Evolutionary conservation across 2,888 invertebrate genomes (phyloP).

Genomic region (Galerucella pusilla): DNA sequence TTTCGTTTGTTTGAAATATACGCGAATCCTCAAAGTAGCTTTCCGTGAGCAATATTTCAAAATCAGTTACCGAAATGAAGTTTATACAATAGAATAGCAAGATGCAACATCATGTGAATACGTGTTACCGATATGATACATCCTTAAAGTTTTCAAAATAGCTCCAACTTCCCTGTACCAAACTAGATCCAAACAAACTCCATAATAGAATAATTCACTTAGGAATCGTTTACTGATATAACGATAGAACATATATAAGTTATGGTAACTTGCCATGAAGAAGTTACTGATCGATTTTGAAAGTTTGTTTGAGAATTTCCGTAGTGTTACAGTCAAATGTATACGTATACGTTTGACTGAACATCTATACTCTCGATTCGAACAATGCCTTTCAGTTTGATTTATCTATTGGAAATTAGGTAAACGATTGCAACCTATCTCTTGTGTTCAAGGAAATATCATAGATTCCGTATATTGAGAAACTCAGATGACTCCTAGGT

Average conservation of each 20-base stretch:
- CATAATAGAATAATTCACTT: constrained; percentile 33
- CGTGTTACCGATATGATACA: constrained; percentile 9
- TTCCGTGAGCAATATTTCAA: not conserved
- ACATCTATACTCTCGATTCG: constrained; percentile 20
- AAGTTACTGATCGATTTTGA: constrained; percentile 25
- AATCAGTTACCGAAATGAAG: not conserved
- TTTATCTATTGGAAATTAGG: constrained; percentile 26
- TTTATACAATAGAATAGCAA: not conserved
- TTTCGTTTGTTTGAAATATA: not conserved
- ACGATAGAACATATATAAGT: constrained; percentile 19
- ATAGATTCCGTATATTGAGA: not conserved
- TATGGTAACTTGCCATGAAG: constrained; percentile 27
- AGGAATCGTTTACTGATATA: constrained; percentile 28
- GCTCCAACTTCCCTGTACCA: constrained; percentile 14
- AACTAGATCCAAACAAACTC: constrained; percentile 25
- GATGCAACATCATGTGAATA: not conserved
- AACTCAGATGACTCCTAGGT: not conserved
- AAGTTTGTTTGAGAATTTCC: constrained; percentile 28
- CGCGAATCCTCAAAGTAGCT: not conserved
- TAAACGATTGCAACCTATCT: constrained; percentile 8
- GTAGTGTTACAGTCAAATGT: constrained; percentile 14
- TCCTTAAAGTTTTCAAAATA: constrained; percentile 11
- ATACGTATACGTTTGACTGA: constrained; percentile 21
- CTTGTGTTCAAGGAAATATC: constrained; percentile 2
- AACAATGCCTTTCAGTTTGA: constrained; percentile 27